Conservation (phyloP, 2,888 invertebrate genomes). For the Pseudococcus longispinus region DNA sequence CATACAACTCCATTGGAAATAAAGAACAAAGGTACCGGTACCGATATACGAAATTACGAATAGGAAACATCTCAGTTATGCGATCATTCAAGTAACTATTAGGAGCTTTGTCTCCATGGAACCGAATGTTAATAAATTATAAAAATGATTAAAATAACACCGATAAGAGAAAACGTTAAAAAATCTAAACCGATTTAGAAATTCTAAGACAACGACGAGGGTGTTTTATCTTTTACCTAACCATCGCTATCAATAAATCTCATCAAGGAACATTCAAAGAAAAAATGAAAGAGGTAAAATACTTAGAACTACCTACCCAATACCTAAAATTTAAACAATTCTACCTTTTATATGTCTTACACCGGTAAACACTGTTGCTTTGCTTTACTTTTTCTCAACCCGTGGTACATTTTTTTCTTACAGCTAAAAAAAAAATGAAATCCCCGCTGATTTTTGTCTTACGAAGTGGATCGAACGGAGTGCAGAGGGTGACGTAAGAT, state of each 20-base stretch:
- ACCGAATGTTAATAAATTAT: neutral
- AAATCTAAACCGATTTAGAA: neutral
- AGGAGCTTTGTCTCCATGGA: neutral
- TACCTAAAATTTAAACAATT: conserved; percentile 51
- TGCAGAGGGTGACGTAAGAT: conserved; percentile 30
- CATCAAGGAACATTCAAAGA: neutral
- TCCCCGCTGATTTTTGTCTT: conserved; percentile 55
- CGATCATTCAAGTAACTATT: neutral
- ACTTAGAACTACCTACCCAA: conserved; percentile 4
- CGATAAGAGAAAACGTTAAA: neutral
- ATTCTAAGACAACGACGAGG: neutral
- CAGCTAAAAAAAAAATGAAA: conserved; percentile 36
- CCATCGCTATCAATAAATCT: conserved; percentile 27
- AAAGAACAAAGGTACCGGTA: neutral
- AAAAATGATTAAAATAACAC: conserved; percentile 28
- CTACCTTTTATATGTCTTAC: conserved; percentile 42
- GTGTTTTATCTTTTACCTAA: neutral
- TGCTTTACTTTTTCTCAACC: conserved; percentile 44
- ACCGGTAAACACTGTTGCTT: conserved; percentile 50
- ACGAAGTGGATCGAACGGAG: neutral
- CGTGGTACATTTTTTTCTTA: neutral
- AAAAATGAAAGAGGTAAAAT: neutral
- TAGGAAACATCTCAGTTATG: neutral
- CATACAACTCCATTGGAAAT: neutral
- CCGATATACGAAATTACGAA: no score